phyloP scores from a whole-genome alignment of 1,140 invertebrate genomes.

The Sarcophaga bullata region DNA sequence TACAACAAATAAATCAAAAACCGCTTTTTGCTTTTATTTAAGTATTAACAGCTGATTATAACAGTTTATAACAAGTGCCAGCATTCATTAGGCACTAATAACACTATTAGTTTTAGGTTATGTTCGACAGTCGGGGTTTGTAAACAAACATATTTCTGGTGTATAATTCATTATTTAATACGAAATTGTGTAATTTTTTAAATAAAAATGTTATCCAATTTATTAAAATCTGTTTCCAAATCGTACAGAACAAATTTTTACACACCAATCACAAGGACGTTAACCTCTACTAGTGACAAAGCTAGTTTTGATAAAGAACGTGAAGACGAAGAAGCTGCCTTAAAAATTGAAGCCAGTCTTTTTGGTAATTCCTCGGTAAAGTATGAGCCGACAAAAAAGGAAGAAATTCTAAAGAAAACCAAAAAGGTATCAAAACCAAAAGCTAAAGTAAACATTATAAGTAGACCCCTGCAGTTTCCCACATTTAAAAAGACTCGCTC shows the following conservation, averaged over 20 bases:
- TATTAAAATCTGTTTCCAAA: not conserved
- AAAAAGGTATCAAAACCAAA: not conserved
- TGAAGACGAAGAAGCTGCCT: conserved; percentile 44
- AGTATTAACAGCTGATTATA: not conserved
- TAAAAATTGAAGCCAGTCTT: conserved; percentile 57
- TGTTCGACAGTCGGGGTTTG: not conserved
- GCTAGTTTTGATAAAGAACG: not conserved
- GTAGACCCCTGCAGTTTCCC: not conserved
- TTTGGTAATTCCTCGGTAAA: conserved; percentile 55
- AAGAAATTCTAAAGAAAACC: conserved; percentile 18
- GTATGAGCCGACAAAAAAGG: conserved; percentile 49
- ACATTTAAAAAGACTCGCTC: conserved; percentile 9
- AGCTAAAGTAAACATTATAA: not conserved
- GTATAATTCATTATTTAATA: not conserved
- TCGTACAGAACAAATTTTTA: not conserved
- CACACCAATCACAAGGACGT: not conserved
- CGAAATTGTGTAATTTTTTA: not conserved
- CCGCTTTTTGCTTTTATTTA: not conserved
- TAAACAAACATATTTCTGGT: not conserved
- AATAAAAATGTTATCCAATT: conserved; percentile 33
- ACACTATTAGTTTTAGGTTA: not conserved
- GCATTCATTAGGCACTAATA: not conserved
- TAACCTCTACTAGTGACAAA: too few species aligned
- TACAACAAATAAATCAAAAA: conserved; percentile 34
- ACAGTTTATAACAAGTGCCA: not conserved